Conservation (phyloP, 2,113 vertebrate genomes). For the Gnathochromis pfefferi region DNA sequence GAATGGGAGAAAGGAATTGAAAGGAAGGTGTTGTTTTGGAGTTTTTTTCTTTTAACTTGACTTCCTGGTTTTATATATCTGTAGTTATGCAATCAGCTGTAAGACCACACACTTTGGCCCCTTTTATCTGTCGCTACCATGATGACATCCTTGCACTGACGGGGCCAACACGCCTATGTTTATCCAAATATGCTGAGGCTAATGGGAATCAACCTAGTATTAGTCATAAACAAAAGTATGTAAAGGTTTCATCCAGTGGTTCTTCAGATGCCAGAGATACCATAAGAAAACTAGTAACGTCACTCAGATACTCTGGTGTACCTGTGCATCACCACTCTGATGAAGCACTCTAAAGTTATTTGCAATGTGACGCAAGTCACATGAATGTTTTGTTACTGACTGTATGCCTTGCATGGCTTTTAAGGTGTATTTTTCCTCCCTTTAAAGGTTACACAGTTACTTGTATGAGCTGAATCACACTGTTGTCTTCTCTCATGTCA, state of each 20-base stretch:
- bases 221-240: background rate
- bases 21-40: background rate
- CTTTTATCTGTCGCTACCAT: background rate
- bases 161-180: background rate
- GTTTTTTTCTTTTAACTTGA: background rate
- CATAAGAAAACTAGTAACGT: background rate
- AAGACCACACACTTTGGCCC: background rate
- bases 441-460: background rate
- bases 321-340: background rate
- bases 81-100: background rate
- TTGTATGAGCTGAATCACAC: background rate
- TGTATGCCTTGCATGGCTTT: background rate
- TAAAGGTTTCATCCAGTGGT: background rate
- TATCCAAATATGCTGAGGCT: background rate
- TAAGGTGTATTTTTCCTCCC: background rate
- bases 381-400: background rate
- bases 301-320: background rate
- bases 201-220: background rate
- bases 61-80: background rate
- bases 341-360: background rate
- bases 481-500: conserved; percentile 1
- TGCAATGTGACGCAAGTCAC: background rate
- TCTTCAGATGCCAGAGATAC: background rate
- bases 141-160: background rate
- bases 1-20: background rate